Evolutionary conservation across 2,113 vertebrate genomes (phyloP).

Genomic region (Daboia siamensis): DNA sequence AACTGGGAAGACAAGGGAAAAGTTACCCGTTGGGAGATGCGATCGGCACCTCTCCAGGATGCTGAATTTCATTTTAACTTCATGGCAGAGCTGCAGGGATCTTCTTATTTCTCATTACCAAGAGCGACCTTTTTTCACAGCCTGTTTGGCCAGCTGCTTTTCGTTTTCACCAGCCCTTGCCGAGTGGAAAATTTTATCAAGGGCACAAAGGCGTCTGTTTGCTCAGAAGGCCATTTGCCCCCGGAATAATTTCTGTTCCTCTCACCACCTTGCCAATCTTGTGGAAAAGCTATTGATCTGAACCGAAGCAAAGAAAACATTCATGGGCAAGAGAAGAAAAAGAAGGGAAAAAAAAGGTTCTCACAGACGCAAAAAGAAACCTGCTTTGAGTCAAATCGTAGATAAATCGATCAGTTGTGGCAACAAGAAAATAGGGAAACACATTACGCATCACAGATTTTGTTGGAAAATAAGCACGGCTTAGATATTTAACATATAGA

Average conservation of each 20-base stretch:
- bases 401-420: constrained; percentile 4
- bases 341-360: not conserved
- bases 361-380: not conserved
- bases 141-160: not conserved
- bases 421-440: not conserved
- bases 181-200: not conserved
- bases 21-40: not conserved
- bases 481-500: constrained; percentile 29
- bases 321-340: not conserved
- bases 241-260: not conserved
- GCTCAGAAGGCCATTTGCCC: not conserved
- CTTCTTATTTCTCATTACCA: not conserved
- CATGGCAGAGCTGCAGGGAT: not conserved
- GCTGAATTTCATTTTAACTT: constrained; percentile 2
- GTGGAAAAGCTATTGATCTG: constrained; percentile 1
- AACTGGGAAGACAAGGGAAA: not conserved
- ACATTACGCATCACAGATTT: not conserved
- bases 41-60: not conserved
- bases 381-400: not conserved
- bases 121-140: not conserved
- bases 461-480: not conserved
- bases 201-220: not conserved
- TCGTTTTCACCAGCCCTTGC: not conserved
- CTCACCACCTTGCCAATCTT: not conserved
- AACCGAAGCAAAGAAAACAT: constrained; percentile 10